These are phyloP conservation scores for Phorcus lineatus DNA, from an alignment of 2,888 invertebrate genomes.

Conservation along the genomic window DNA sequence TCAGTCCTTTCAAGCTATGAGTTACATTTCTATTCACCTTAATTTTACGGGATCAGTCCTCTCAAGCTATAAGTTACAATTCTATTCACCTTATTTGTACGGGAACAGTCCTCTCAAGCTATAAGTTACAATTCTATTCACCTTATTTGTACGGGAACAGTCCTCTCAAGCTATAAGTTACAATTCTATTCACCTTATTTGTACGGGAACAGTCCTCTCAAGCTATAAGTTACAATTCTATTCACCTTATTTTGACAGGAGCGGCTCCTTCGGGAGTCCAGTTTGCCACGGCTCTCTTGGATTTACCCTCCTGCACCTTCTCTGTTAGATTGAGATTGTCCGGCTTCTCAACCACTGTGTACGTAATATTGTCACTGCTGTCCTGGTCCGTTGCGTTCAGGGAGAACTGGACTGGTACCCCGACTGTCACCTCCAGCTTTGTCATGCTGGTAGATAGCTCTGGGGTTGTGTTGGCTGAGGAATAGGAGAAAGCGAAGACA, in stretches of 20 bases:
- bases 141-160: too few species aligned
- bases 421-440: conserved; percentile 21
- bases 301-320: background rate
- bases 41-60: too few species aligned
- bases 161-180: background rate
- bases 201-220: background rate
- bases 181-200: background rate
- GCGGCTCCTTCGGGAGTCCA: background rate
- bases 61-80: too few species aligned
- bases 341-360: background rate
- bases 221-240: background rate
- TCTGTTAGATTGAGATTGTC: background rate
- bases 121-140: too few species aligned
- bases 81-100: too few species aligned
- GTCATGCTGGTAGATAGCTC: background rate
- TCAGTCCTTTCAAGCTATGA: too few species aligned
- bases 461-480: conserved; percentile 28
- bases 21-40: too few species aligned
- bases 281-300: background rate
- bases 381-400: conserved; percentile 29
- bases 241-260: background rate
- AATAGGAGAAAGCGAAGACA: too few species aligned
- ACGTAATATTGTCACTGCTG: background rate
- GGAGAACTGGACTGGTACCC: background rate
- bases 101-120: too few species aligned